These are phyloP conservation scores for Leptinotarsa haldemani DNA, from an alignment of 2,888 invertebrate species.

Conservation along the genomic window DNA sequence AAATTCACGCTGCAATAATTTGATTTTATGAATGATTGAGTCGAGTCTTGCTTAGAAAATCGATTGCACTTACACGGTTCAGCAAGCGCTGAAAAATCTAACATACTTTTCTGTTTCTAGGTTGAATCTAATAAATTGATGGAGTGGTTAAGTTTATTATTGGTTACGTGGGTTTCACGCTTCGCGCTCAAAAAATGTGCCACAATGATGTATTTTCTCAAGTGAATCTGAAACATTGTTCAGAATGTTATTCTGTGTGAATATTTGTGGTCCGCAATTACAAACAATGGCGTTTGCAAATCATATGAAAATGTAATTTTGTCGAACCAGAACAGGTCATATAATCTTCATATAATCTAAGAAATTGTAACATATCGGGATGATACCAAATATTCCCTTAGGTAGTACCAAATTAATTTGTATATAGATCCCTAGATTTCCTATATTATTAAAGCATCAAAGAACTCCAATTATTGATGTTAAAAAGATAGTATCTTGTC, in stretches of 20 bases:
- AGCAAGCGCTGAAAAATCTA: slow-evolving; percentile 28
- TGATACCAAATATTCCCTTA: too few relatives aligned
- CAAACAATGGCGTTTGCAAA: background rate
- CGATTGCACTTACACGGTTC: slow-evolving; percentile 35
- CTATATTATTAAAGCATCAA: background rate
- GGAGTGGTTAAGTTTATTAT: slow-evolving; percentile 18
- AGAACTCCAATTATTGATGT: background rate
- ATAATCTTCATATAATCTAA: too few relatives aligned
- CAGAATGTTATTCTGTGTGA: background rate
- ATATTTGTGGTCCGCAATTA: slow-evolving; percentile 11
- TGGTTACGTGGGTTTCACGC: slow-evolving; percentile 17
- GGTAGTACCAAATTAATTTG: background rate
- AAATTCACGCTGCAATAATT: slow-evolving; percentile 45
- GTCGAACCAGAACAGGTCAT: background rate
- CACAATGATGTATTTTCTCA: background rate
- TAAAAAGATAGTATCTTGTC: background rate
- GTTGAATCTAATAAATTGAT: slow-evolving; percentile 19
- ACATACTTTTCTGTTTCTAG: slow-evolving; percentile 17
- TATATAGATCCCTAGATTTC: background rate
- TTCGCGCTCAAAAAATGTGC: slow-evolving; percentile 8
- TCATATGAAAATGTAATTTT: background rate
- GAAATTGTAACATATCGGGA: too few relatives aligned
- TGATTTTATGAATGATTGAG: slow-evolving; percentile 53
- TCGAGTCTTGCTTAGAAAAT: slow-evolving; percentile 43
- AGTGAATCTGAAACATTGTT: slow-evolving; percentile 1